Base-by-base conservation (phyloP, 2,888 invertebrate species). In the Gymnoscelis rufifasciata region DNA sequence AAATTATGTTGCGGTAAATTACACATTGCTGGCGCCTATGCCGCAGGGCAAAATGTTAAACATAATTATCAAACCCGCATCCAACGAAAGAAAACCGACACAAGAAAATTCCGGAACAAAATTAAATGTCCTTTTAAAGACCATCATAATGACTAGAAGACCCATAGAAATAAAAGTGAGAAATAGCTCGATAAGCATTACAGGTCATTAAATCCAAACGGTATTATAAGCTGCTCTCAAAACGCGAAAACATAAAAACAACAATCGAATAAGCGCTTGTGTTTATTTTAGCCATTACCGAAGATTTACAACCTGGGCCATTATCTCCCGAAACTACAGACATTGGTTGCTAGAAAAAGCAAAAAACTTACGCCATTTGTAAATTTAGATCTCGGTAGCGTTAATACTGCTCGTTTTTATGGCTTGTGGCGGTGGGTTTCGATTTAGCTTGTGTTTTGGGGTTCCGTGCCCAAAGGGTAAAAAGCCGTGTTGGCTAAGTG, bases 271-370 rank as follows among this genome's bases (percentile, higher is more conserved):
- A 61, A 60, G 60, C 52, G 52, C 58, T 43, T 53, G 62, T 72
- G 74, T 76, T 77, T 76, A 75, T 76, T 76, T 74, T 68, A 66
- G 64, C 76, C 71, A 76, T 77, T 76, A 70, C 64, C 48, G 52
- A 60, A 68, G 74, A 78, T 78, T 78, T 78, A 78, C 70, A 63
- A 65, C 70, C 66, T 58, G 65, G 46, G 57, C 74, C 69, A 78
- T 78, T 78, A 78, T 78, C 77, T 77, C 66, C 56, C 62, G 60
- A 67, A 68, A 66, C 67, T 64, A 68, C 70, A 54, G 66, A 66
- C 64, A 73, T 67, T 57, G 68, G 73, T 63, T 62, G 68, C 57
- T 56, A 49, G 45, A 65, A 67, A 69, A 68, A 53, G 57, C 36
- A 62, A 62, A 66, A 64, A 59, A 48, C 47, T 47, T 53, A 57